These are phyloP conservation scores for Lampris incognitus DNA, from an alignment of 2,113 vertebrate species.

Conservation along the genomic window DNA sequence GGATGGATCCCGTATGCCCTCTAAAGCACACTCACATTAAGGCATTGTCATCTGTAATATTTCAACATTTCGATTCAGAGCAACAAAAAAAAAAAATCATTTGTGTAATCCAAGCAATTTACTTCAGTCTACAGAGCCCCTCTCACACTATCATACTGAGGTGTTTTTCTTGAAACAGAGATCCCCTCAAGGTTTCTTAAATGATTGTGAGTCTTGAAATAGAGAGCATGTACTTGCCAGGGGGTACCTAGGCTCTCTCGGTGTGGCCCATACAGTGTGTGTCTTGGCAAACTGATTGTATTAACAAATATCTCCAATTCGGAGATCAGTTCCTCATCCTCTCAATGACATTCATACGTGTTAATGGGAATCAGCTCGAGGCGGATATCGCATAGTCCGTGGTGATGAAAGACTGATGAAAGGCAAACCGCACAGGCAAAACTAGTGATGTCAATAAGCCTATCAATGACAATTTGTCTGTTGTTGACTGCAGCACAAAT, in stretches of 20 bases:
- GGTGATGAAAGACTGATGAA: constrained; percentile 4
- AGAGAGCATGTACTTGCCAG: no score
- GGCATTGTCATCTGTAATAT: not conserved
- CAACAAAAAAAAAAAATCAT: not conserved
- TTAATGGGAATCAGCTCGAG: not conserved
- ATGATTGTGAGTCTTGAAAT: no score
- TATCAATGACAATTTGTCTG: not conserved
- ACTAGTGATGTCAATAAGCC: constrained; percentile 14
- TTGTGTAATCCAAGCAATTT: not conserved
- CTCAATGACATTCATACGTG: not conserved
- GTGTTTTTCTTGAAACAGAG: not conserved
- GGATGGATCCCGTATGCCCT: constrained; percentile 8
- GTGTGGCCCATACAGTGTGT: no score
- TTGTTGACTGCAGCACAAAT: not conserved
- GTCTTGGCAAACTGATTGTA: not conserved
- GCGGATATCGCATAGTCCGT: not conserved
- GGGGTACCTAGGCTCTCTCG: no score
- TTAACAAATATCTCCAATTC: not conserved
- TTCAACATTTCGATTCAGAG: no score
- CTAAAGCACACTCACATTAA: not conserved
- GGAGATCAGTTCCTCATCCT: not conserved
- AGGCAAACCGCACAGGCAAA: not conserved
- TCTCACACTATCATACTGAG: constrained; percentile 8
- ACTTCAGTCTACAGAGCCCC: not conserved
- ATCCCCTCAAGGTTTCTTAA: no score